Percentiles rank a stretch among this genome's conserved stretches.
phyloP scores from a whole-genome alignment of 2,113 vertebrate species.

The Scytalopus superciliaris region DNA sequence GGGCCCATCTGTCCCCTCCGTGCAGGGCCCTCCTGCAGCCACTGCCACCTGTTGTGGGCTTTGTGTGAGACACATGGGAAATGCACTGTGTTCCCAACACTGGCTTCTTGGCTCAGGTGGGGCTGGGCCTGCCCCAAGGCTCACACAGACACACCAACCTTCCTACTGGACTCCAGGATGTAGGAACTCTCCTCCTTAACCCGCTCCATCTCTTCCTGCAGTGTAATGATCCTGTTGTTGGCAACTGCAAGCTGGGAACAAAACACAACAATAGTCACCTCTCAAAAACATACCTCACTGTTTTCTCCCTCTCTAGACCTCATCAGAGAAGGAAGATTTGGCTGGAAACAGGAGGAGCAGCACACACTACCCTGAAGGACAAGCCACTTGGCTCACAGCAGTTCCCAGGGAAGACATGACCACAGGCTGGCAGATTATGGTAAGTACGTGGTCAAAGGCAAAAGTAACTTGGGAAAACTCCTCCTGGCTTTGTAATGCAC shows the following conservation, averaged over 20 bases:
- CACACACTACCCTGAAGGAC: fast-evolving
- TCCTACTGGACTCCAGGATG: conserved; percentile 86
- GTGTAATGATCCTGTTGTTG: conserved; percentile 96
- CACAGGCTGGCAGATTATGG: neutral
- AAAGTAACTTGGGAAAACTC: neutral
- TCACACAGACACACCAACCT: conserved; percentile 68
- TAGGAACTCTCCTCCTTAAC: conserved; percentile 92
- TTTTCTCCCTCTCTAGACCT: fast-evolving
- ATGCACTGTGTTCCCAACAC: neutral
- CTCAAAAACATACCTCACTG: neutral
- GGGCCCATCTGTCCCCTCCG: neutral
- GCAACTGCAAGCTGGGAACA: conserved; percentile 89
- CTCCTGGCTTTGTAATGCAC: neutral
- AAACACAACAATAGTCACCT: neutral
- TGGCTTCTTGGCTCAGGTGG: fast-evolving
- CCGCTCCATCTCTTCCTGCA: conserved; percentile 95
- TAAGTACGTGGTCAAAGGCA: neutral
- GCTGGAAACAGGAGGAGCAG: fast-evolving
- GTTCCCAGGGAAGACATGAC: neutral
- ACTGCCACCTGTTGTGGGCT: fast-evolving
- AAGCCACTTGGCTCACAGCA: neutral
- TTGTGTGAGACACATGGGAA: neutral
- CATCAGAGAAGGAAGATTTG: neutral
- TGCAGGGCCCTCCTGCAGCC: neutral
- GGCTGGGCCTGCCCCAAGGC: neutral